A percentile compares a stretch with the other conserved stretches of the same genome.
Evolutionary conservation across 2,888 invertebrate genomes (phyloP).

Genomic region (Synergus gifuensis): DNA sequence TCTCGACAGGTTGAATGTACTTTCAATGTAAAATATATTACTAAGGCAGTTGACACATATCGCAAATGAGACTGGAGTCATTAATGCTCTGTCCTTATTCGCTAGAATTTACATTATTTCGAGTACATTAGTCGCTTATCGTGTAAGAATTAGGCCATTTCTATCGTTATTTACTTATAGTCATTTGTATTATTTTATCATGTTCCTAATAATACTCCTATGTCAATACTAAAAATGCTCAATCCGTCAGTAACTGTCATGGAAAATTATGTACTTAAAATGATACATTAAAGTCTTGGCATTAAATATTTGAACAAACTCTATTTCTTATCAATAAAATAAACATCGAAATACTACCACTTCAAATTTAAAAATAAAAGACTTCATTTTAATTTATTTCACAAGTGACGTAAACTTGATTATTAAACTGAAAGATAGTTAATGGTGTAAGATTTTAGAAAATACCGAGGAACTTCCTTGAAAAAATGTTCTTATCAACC

Average conservation of each 20-base stretch:
- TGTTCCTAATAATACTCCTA: background rate
- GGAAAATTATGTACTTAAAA: background rate
- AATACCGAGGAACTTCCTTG: constrained; percentile 14
- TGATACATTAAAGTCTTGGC: background rate
- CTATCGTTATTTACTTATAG: constrained; percentile 1
- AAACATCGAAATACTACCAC: background rate
- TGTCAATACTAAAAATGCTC: constrained; percentile 15
- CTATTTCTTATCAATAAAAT: background rate
- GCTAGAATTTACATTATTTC: constrained; percentile 11
- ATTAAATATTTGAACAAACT: background rate
- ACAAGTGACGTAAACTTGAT: too few species aligned
- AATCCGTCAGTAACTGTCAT: background rate
- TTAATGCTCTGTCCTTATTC: constrained; percentile 6
- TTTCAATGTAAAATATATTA: background rate
- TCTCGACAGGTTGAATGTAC: constrained; percentile 5
- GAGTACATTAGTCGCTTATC: constrained; percentile 28
- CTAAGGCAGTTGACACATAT: constrained; percentile 19
- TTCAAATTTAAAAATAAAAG: background rate
- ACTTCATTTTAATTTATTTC: background rate
- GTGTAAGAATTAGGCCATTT: constrained; percentile 26
- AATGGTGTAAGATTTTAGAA: background rate
- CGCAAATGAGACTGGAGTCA: constrained; percentile 28
- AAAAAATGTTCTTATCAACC: constrained; percentile 24
- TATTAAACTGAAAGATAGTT: background rate
- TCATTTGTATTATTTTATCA: constrained; percentile 21